Evolutionary conservation across 2,888 invertebrate species (phyloP), one percentile per base, ranked within the genome.

Genomic region (Mesochorus sp.): DNA sequence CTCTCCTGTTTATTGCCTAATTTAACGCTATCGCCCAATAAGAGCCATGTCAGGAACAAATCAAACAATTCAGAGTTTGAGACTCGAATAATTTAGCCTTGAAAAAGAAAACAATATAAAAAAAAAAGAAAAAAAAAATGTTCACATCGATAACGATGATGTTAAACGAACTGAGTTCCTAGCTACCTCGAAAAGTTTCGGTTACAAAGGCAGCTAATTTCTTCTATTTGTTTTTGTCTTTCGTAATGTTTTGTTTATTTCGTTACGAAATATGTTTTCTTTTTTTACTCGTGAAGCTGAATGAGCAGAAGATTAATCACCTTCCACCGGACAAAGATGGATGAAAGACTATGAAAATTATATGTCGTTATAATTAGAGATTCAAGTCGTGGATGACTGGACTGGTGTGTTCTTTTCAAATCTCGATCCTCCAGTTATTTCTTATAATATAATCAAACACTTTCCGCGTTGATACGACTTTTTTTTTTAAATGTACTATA

Each of bases 391-490:
- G n/a, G n/a, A n/a, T n/a, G n/a, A n/a, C n/a, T n/a, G n/a, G n/a
- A n/a, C n/a, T n/a, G n/a, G n/a, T n/a, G n/a, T n/a, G n/a, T n/a
- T n/a, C n/a, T n/a, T n/a, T n/a, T n/a, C n/a, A n/a, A n/a, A n/a
- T n/a, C n/a, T n/a, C n/a, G n/a, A n/a, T n/a, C n/a, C n/a, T n/a
- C n/a, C n/a, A n/a, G n/a, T n/a, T n/a, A n/a, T n/a, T n/a, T n/a
- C n/a, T n/a, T n/a, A n/a, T n/a, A 67, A 49, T 67, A 77, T 53
- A 28, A 47, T 31, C 34, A 67, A 53, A 72, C 17, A 62, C 67
- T 72, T 26, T 24, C 26, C 59, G 8, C 6, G 28, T 62, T 21
- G 34, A 39, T 72, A 67, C 37, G 8, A 31, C 55, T 62, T 62
- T 55, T 67, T 44, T 55, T 64, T 55, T 44, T 37, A 17, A 57